Base-by-base conservation (phyloP, 2,113 vertebrate genomes). In the Indicator maculatus region DNA sequence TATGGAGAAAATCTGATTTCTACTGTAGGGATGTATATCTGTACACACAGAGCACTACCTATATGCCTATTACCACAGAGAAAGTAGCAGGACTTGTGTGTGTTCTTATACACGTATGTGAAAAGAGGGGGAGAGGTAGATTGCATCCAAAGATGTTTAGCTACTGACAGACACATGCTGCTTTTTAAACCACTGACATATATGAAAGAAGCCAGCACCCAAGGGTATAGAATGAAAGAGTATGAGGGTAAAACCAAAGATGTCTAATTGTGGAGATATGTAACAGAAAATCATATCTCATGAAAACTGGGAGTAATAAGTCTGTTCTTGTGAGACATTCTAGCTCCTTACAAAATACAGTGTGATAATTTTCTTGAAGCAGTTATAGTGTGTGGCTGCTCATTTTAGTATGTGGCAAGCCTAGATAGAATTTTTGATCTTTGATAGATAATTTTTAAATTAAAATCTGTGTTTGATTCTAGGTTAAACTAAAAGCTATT, bases 1-100 rank as follows among this genome's bases (percentile, higher is more conserved):
- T 95, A 77, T 13, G 85, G 67, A 75, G 89, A 94, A 92, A 77
- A 45, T 6, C 23, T 78, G 86, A 61, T 24, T 84, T 93, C 69
- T 87, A 26, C 89, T 10, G 5, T 13, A 73, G 52, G 64, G 63
- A 31, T 58, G 31, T 61, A 33, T 78, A 58, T 92, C 36, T 72
- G 9, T 83, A 55, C 30, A 78, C 14, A 33, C 0, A 3, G 33
- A 86, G 11, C 16, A 23, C 38, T 67, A 7, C 30, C 7, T 33
- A 21, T 44, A 20, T 47, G 15, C 26, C 31, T 74, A 5, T 45
- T 81, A 81, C 50, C 45, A 24, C 26, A 64, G 67, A 76, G 44
- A 52, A 91, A 90, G 38, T 71, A 86, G 33, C 6, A 31, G 33
- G 13, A 67, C 64, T 53, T 63, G 11, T 47, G 38, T 45, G 11